These are phyloP conservation scores for Ostrea edulis DNA, from an alignment of 1,140 invertebrate species.

Conservation along the genomic window DNA sequence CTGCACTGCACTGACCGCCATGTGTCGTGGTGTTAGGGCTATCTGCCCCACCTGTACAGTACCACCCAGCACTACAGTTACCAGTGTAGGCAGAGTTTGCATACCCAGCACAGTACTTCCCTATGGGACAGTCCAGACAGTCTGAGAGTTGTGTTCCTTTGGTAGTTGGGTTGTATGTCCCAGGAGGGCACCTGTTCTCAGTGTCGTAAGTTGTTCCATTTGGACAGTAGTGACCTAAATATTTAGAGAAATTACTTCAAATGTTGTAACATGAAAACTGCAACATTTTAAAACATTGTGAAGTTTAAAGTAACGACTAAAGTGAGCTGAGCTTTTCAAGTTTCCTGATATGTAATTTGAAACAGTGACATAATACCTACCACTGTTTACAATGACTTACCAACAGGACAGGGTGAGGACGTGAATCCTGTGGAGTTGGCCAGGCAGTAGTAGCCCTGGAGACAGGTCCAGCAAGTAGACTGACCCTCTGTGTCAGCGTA, in stretches of 20 bases:
- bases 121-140: conserved; percentile 72
- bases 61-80: conserved; percentile 75
- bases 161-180: conserved; percentile 72
- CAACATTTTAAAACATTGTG: no score
- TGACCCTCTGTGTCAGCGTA: conserved; percentile 70
- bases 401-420: conserved; percentile 66
- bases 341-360: no score
- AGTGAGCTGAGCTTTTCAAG: no score
- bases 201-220: conserved; percentile 71
- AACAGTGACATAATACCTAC: not conserved
- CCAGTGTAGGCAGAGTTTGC: conserved; percentile 74
- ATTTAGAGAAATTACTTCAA: not conserved
- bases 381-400: conserved; percentile 53
- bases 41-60: conserved; percentile 70
- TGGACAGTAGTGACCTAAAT: conserved; percentile 74
- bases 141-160: conserved; percentile 55
- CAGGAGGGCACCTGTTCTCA: conserved; percentile 70
- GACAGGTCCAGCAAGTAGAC: conserved; percentile 68
- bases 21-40: conserved; percentile 68
- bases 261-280: no score
- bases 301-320: no score
- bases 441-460: conserved; percentile 72
- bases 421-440: conserved; percentile 66
- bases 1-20: conserved; percentile 72
- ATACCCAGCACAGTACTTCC: conserved; percentile 73